Percentiles rank a stretch among this genome's conserved stretches.
Conservation (phyloP, 1,140 invertebrate genomes). For the Caenorhabditis latens region DNA sequence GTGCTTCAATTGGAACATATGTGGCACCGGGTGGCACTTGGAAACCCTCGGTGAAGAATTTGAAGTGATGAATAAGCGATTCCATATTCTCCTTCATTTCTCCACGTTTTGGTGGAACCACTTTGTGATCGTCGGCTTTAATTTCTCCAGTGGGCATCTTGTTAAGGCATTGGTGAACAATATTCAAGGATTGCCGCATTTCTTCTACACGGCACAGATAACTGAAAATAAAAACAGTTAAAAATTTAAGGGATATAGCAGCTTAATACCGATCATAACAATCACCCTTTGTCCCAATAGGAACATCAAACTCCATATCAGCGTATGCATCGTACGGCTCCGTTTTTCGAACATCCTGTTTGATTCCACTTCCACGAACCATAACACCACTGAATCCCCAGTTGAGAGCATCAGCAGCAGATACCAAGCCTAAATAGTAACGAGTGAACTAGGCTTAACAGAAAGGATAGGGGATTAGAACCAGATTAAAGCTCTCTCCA, state of each 20-base stretch:
- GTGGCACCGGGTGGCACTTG: conserved; percentile 91
- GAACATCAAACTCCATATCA: conserved; percentile 95
- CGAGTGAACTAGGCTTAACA: background rate
- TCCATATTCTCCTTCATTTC: conserved; percentile 99
- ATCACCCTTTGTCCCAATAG: conserved; percentile 92
- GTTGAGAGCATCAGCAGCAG: conserved; percentile 91
- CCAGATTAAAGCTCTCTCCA: too few relatives aligned
- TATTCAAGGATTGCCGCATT: conserved; percentile 94
- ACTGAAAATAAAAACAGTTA: background rate
- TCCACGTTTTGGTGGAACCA: conserved; percentile 87
- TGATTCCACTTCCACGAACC: conserved; percentile 94
- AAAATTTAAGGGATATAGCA: too few relatives aligned
- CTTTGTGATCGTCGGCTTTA: conserved; percentile 92
- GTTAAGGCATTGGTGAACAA: conserved; percentile 96
- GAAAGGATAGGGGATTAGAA: background rate
- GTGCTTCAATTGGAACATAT: conserved; percentile 95
- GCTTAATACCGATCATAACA: conserved; percentile 86
- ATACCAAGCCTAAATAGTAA: conserved; percentile 80
- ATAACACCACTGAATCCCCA: conserved; percentile 90
- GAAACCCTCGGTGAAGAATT: conserved; percentile 95
- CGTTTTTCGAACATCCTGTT: conserved; percentile 95
- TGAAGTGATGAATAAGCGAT: conserved; percentile 97
- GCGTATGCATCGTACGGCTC: conserved; percentile 97
- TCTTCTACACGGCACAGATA: conserved; percentile 94
- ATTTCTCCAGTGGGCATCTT: conserved; percentile 95